Percentiles rank a stretch among this genome's conserved stretches.
phyloP scores from a whole-genome alignment of 1,140 invertebrate species.

The Dinoponera quadriceps region DNA sequence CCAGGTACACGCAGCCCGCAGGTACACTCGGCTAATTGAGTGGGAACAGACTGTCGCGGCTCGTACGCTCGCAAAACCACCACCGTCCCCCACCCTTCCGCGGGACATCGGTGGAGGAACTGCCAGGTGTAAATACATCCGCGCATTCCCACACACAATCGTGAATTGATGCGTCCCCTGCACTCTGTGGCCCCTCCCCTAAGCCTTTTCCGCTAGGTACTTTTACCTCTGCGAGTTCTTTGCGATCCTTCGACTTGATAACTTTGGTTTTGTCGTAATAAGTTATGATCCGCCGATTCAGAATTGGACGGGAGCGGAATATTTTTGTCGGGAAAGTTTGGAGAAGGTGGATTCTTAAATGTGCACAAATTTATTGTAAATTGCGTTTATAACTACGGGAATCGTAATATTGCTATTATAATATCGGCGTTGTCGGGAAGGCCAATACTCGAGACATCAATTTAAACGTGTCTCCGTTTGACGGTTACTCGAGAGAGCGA shows the following conservation, averaged over 20 bases:
- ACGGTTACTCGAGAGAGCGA: constrained; percentile 17
- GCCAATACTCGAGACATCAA: constrained; percentile 15
- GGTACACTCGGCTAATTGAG: constrained; percentile 71
- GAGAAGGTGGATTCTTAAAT: background rate
- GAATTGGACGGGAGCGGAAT: too few species aligned
- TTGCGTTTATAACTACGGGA: background rate
- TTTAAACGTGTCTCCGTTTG: constrained; percentile 11
- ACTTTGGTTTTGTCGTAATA: constrained; percentile 25
- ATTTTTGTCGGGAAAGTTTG: background rate
- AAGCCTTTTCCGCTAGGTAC: background rate
- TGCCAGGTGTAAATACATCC: constrained; percentile 27
- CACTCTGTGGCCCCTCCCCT: background rate
- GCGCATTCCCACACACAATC: background rate
- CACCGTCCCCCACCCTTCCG: background rate
- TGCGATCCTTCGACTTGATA: background rate
- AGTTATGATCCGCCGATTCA: constrained; percentile 37
- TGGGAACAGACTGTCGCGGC: constrained; percentile 60
- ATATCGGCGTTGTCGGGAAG: background rate
- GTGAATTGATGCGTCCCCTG: constrained; percentile 11
- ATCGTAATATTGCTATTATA: background rate
- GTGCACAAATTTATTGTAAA: too few species aligned
- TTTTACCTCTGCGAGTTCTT: background rate
- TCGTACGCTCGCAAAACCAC: constrained; percentile 63
- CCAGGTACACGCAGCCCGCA: constrained; percentile 49
- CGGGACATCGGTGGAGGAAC: constrained; percentile 25